Evolutionary conservation across 2,888 invertebrate genomes (phyloP).

Genomic region (Lysandra bellargus): DNA sequence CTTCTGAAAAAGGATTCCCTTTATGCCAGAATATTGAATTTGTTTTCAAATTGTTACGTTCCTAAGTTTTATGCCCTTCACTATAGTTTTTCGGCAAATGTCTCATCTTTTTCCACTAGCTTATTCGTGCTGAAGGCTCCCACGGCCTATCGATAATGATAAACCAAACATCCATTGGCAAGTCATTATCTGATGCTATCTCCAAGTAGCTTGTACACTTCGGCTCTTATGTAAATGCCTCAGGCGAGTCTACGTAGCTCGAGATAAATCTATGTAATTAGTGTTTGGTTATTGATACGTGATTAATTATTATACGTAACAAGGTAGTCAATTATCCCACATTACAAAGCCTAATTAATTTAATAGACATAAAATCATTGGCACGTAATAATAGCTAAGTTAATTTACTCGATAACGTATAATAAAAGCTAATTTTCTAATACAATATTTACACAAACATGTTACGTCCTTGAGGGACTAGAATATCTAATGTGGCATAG

Average conservation of each 20-base stretch:
- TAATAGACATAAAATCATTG: background rate
- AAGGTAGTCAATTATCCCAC: background rate
- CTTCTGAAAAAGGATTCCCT: no score
- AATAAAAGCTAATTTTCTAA: background rate
- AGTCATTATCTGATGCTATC: conserved; percentile 13
- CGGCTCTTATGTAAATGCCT: conserved; percentile 5
- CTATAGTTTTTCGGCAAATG: background rate
- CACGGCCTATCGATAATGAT: background rate
- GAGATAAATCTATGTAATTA: conserved; percentile 17
- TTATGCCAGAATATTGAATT: background rate
- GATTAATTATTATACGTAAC: conserved; percentile 2
- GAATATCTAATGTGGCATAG: background rate
- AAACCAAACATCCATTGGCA: background rate
- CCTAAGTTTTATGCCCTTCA: background rate
- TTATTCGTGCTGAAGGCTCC: background rate
- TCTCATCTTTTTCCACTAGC: background rate
- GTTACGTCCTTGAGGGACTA: background rate
- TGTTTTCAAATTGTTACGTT: background rate
- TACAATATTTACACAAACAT: background rate
- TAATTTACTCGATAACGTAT: background rate
- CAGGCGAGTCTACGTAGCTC: conserved; percentile 15
- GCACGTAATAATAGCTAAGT: background rate
- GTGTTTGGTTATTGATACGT: conserved; percentile 10
- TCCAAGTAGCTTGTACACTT: conserved; percentile 12
- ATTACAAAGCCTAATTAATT: background rate